phyloP scores from a whole-genome alignment of 2,888 invertebrate genomes.

The Parnassius orleans region DNA sequence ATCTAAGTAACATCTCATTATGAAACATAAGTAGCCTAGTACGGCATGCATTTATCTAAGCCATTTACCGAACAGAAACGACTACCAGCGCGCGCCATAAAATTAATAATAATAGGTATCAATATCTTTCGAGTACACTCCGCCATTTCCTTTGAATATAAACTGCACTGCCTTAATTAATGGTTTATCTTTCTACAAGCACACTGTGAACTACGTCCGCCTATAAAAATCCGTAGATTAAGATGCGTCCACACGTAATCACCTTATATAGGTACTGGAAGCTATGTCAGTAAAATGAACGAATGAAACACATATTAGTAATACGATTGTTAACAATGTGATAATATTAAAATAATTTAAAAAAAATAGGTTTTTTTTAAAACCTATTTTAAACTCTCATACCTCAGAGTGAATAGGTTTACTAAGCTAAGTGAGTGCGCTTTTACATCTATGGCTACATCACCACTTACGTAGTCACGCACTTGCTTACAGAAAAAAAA shows the following conservation, averaged over 20 bases:
- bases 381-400: too few relatives aligned
- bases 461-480: too few relatives aligned
- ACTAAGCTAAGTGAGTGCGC: too few relatives aligned
- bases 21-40: slow-evolving; percentile 2
- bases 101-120: slow-evolving; percentile 27
- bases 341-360: too few relatives aligned
- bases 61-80: slow-evolving; percentile 12
- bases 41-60: slow-evolving; percentile 13
- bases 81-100: slow-evolving; percentile 18
- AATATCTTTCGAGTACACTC: slow-evolving; percentile 22
- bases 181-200: slow-evolving; percentile 24
- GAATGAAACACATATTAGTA: too few relatives aligned
- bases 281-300: too few relatives aligned
- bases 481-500: too few relatives aligned
- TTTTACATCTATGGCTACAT: too few relatives aligned
- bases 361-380: too few relatives aligned
- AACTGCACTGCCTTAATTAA: slow-evolving; percentile 28
- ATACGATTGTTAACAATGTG: too few relatives aligned
- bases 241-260: slow-evolving; percentile 4
- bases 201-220: slow-evolving; percentile 25
- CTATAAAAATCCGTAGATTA: slow-evolving; percentile 22
- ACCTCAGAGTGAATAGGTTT: too few relatives aligned
- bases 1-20: slow-evolving; percentile 13
- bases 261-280: too few relatives aligned
- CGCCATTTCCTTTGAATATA: slow-evolving; percentile 27